A percentile compares a stretch with the other conserved stretches of the same genome.
These are phyloP conservation scores for Cheilosia scutellata DNA, from an alignment of 2,888 invertebrate genomes.

Conservation along the genomic window DNA sequence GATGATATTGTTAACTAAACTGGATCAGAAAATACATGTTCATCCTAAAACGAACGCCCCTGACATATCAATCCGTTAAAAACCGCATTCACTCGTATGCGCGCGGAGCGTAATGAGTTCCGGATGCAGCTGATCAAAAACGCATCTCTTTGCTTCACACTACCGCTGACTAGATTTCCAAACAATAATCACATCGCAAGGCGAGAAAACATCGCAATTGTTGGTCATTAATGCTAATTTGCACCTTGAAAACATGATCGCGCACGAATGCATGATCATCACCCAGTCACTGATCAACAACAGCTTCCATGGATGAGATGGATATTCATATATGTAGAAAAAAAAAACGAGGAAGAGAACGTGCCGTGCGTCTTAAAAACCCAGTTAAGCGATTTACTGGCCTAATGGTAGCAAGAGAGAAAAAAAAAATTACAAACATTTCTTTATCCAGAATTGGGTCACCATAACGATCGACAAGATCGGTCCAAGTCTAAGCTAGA, in stretches of 20 bases:
- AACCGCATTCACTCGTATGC: not conserved
- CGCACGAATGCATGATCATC: conserved; percentile 42
- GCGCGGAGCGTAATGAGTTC: conserved; percentile 5
- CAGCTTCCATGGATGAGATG: conserved; percentile 23
- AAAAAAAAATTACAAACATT: conserved; percentile 17
- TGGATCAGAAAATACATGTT: too few relatives aligned
- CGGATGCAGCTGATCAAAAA: conserved; percentile 29
- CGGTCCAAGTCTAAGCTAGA: conserved; percentile 41
- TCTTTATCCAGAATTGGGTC: conserved; percentile 60
- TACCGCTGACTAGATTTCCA: conserved; percentile 14
- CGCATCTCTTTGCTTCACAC: not conserved
- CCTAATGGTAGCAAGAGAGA: conserved; percentile 18
- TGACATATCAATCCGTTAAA: too few relatives aligned
- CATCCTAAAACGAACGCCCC: too few relatives aligned
- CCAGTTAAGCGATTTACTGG: conserved; percentile 66
- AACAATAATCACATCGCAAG: not conserved
- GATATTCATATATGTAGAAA: conserved; percentile 11
- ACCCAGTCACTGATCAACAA: conserved; percentile 40
- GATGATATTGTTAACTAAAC: too few relatives aligned
- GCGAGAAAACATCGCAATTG: conserved; percentile 27
- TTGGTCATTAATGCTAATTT: conserved; percentile 53
- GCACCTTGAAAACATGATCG: conserved; percentile 53
- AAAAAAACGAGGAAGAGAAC: conserved; percentile 36
- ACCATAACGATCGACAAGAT: conserved; percentile 53
- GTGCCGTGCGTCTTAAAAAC: conserved; percentile 70